Conservation (phyloP, 2,113 vertebrate species). For the Salvelinus namaycush region DNA sequence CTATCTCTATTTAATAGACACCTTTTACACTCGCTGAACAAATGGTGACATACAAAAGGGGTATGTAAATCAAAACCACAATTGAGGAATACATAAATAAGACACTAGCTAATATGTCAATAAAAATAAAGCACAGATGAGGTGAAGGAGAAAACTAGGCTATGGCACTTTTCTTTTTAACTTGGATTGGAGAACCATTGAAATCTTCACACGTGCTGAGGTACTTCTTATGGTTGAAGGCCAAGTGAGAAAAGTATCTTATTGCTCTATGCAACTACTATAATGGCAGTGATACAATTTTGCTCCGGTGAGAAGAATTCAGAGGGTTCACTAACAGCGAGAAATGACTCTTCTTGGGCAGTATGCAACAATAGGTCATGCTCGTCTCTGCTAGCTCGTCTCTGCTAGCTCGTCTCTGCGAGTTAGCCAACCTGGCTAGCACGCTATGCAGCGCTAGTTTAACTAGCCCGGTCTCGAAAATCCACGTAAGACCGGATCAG, state of each 20-base stretch:
- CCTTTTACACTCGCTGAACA: too few relatives aligned
- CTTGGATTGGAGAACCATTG: slow-evolving; percentile 3
- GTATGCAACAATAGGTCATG: slow-evolving; percentile 21
- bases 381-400: background rate
- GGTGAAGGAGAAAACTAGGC: too few relatives aligned
- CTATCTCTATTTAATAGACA: too few relatives aligned
- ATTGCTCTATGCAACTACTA: slow-evolving; percentile 2
- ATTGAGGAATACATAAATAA: too few relatives aligned
- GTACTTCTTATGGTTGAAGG: slow-evolving; percentile 55
- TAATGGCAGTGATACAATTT: slow-evolving; percentile 14
- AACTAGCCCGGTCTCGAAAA: too few relatives aligned
- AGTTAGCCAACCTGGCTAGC: too few relatives aligned
- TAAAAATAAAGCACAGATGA: too few relatives aligned
- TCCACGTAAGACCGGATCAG: too few relatives aligned
- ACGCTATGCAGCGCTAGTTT: too few relatives aligned
- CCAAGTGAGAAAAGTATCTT: slow-evolving; percentile 41
- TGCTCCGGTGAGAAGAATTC: background rate
- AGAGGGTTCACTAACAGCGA: slow-evolving; percentile 12
- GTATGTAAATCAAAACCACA: too few relatives aligned
- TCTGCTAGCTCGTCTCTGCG: background rate
- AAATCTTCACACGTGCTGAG: slow-evolving; percentile 21
- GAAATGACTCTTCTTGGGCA: slow-evolving; percentile 28
- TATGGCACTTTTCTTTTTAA: slow-evolving; percentile 29
- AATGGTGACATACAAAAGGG: too few relatives aligned
- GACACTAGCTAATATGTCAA: too few relatives aligned